Conservation (phyloP, 2,888 invertebrate species). For the Hydraecia micacea region DNA sequence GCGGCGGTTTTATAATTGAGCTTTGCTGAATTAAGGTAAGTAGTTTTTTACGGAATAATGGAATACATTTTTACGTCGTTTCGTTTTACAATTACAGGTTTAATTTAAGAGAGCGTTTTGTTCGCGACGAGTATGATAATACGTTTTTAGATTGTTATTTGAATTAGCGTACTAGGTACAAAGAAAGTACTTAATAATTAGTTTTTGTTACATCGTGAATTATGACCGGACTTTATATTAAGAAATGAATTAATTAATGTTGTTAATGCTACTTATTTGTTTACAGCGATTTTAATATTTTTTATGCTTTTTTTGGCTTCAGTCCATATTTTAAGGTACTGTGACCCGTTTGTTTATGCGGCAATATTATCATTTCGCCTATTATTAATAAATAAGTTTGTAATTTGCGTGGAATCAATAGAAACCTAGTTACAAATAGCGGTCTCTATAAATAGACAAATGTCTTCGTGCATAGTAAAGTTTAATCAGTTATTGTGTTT, state of each 20-base stretch:
- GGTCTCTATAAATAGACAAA: constrained; percentile 16
- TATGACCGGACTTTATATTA: neutral
- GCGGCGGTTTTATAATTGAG: constrained; percentile 62
- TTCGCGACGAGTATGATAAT: constrained; percentile 5
- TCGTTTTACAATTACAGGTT: constrained; percentile 24
- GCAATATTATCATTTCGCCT: neutral
- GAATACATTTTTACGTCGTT: constrained; percentile 34
- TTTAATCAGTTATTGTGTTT: constrained; percentile 54
- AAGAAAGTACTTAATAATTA: constrained; percentile 2
- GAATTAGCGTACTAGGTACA: constrained; percentile 17
- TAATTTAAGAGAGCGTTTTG: constrained; percentile 45
- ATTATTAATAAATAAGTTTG: neutral
- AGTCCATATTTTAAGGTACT: neutral
- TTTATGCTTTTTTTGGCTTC: neutral
- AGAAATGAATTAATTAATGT: neutral
- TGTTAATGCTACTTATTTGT: neutral
- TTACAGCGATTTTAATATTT: neutral
- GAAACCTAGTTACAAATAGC: neutral
- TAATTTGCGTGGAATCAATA: neutral
- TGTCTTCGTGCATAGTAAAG: constrained; percentile 33
- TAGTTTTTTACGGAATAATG: constrained; percentile 54
- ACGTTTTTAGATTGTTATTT: constrained; percentile 15
- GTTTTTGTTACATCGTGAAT: neutral
- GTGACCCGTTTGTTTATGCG: too few relatives aligned
- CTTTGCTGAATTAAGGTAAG: constrained; percentile 68